These are phyloP conservation scores for Sinopyrophorus schimmeli DNA, from an alignment of 2,888 invertebrate species.

Conservation along the genomic window DNA sequence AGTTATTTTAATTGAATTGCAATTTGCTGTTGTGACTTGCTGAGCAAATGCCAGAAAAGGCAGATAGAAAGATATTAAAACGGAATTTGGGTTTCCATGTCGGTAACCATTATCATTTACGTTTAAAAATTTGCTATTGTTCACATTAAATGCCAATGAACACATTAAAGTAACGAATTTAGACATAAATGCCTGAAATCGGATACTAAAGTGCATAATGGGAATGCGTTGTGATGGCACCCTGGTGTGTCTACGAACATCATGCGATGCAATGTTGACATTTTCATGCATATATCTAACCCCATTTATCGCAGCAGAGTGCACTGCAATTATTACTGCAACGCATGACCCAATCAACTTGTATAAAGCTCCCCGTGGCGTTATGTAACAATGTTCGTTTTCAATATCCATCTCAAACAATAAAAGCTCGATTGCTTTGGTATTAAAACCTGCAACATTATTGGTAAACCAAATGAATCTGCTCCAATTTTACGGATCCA, in stretches of 20 bases:
- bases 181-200: constrained; percentile 22
- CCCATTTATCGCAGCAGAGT: constrained; percentile 27
- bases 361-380: constrained; percentile 44
- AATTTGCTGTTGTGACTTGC: too few species aligned
- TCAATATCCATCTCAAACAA: constrained; percentile 30
- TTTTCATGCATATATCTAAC: constrained; percentile 37
- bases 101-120: not conserved
- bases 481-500: constrained; percentile 8
- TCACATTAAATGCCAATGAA: constrained; percentile 10
- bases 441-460: constrained; percentile 18
- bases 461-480: constrained; percentile 18
- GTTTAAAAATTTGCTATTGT: not conserved
- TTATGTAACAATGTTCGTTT: constrained; percentile 41
- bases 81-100: too few species aligned
- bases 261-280: constrained; percentile 34
- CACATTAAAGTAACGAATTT: constrained; percentile 17
- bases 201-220: constrained; percentile 23
- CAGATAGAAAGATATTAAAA: too few species aligned
- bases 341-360: constrained; percentile 32
- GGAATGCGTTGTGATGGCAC: constrained; percentile 18
- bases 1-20: too few species aligned
- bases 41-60: too few species aligned
- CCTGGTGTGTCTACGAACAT: constrained; percentile 15
- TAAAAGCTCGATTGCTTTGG: constrained; percentile 23
- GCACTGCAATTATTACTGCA: constrained; percentile 22